Evolutionary conservation across 1,140 invertebrate species (phyloP).

Genomic region (Scaptodrosophila lebanonensis): DNA sequence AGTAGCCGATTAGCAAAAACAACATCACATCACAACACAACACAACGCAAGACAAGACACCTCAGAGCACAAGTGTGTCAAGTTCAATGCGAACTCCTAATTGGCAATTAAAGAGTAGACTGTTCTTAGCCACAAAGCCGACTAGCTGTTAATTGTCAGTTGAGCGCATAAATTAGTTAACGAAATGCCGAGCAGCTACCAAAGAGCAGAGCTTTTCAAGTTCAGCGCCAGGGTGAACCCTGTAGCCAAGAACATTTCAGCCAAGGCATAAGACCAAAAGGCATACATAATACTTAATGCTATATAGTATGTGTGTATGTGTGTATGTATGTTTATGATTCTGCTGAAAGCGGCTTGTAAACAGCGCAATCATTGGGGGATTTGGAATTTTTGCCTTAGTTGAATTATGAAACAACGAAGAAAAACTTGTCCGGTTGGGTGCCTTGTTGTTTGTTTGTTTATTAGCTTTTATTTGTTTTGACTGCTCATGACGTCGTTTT

Average conservation of each 20-base stretch:
- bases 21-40: constrained; percentile 14
- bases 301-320: constrained; percentile 1
- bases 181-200: too few species aligned
- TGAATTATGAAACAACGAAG: neutral
- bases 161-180: neutral
- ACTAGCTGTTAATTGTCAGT: constrained; percentile 34
- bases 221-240: constrained; percentile 32
- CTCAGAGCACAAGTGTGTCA: too few species aligned
- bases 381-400: neutral
- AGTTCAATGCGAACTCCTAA: constrained; percentile 55
- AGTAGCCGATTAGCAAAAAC: too few species aligned
- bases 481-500: constrained; percentile 15
- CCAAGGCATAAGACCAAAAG: constrained; percentile 37
- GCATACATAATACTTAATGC: neutral
- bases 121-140: neutral
- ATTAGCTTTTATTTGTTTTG: too few species aligned
- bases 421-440: constrained; percentile 25
- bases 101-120: constrained; percentile 37
- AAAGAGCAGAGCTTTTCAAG: constrained; percentile 34
- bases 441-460: too few species aligned
- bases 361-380: neutral
- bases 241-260: constrained; percentile 47
- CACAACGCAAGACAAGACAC: too few species aligned
- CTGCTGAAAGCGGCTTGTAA: constrained; percentile 1
- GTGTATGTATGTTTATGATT: constrained; percentile 19